These are phyloP conservation scores for Anoplophora glabripennis DNA, from an alignment of 1,140 invertebrate genomes.

Conservation along the genomic window DNA sequence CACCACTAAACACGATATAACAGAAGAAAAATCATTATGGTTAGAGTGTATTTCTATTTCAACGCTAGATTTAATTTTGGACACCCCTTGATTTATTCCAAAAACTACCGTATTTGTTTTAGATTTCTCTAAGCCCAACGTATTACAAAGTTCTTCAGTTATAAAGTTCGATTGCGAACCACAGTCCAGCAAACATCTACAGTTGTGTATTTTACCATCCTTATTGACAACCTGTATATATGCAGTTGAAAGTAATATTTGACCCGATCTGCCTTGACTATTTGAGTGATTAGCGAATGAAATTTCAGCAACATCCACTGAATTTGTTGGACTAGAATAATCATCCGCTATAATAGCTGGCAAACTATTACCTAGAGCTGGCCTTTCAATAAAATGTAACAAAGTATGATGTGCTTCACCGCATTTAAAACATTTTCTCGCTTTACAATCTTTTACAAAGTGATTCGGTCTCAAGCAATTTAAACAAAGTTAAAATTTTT, in stretches of 20 bases:
- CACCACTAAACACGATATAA: too few species aligned
- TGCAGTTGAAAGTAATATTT: slow-evolving; percentile 10
- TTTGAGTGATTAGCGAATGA: too few species aligned
- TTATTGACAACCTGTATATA: neutral
- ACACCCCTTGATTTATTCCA: neutral
- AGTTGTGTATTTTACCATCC: neutral
- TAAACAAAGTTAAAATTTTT: neutral
- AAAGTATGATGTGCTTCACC: too few species aligned
- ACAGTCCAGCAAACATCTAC: neutral
- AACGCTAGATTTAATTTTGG: slow-evolving; percentile 4
- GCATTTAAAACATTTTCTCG: too few species aligned
- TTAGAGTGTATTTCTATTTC: neutral
- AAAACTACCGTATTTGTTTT: too few species aligned
- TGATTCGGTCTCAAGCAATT: neutral
- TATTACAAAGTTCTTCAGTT: slow-evolving; percentile 5
- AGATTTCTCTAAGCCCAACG: neutral
- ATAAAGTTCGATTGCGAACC: slow-evolving; percentile 5
- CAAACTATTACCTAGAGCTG: neutral
- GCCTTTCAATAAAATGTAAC: neutral
- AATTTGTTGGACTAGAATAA: neutral
- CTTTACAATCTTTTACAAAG: neutral
- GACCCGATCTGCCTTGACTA: neutral
- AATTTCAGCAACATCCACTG: too few species aligned
- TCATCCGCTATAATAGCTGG: neutral
- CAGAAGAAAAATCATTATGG: neutral